Conservation (phyloP, 2,797 vertebrate species). For the Acipenser transmontanus region DNA sequence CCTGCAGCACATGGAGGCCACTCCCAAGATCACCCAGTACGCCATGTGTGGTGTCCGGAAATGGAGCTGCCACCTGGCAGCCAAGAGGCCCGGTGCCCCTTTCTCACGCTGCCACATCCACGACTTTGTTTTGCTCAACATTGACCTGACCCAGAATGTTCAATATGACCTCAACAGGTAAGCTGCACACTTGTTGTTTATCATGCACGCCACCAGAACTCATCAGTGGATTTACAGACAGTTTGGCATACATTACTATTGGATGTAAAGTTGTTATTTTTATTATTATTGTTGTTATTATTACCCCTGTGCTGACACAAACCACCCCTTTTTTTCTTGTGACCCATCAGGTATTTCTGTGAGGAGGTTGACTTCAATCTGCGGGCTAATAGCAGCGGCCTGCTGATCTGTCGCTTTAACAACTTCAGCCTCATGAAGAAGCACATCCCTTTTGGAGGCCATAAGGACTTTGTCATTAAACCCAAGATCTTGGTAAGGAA, state of each 20-base stretch:
- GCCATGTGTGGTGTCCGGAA: constrained; percentile 83
- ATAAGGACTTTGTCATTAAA: constrained; percentile 82
- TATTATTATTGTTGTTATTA: background rate
- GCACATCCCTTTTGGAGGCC: constrained; percentile 84
- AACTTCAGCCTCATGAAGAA: constrained; percentile 97
- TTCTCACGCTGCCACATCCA: constrained; percentile 90
- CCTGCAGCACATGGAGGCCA: constrained; percentile 87
- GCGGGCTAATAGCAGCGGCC: constrained; percentile 83
- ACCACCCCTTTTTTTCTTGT: background rate
- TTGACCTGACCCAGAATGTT: constrained; percentile 92
- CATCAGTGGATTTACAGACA: background rate
- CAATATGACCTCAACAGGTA: constrained; percentile 96
- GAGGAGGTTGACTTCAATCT: constrained; percentile 97
- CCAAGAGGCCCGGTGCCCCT: constrained; percentile 38
- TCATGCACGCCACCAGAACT: background rate
- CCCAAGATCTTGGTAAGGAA: constrained; percentile 81
- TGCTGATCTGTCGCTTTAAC: constrained; percentile 94
- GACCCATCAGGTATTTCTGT: constrained; percentile 76
- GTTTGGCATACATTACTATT: background rate
- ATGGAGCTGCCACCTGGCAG: constrained; percentile 78
- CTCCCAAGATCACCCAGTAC: constrained; percentile 86
- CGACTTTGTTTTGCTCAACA: constrained; percentile 88
- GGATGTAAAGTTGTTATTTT: background rate
- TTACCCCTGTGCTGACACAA: too few species aligned
- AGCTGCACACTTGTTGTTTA: constrained; percentile 20